These are phyloP conservation scores for Falco biarmicus DNA, from an alignment of 2,797 vertebrate genomes.

Conservation along the genomic window DNA sequence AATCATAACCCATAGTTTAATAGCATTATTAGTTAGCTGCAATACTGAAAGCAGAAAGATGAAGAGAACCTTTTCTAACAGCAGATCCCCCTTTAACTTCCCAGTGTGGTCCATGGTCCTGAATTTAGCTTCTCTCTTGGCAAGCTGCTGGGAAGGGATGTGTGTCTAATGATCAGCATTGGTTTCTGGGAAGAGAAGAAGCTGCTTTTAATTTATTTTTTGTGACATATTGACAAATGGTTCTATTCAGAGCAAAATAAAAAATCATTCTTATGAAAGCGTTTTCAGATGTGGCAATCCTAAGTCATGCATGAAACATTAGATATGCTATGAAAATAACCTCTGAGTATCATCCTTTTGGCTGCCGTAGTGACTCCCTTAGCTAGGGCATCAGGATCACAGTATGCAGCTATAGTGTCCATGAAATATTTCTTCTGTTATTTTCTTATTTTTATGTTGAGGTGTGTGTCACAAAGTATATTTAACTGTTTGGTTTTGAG, in stretches of 20 bases:
- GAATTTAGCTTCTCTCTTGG: neutral
- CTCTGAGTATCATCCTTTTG: neutral
- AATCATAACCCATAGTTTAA: neutral
- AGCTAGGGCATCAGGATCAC: neutral
- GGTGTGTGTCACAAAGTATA: neutral
- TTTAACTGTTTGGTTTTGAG: neutral
- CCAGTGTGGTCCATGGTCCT: neutral
- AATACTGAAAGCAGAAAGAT: neutral
- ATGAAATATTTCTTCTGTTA: neutral
- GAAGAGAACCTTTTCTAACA: neutral
- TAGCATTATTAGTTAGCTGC: neutral
- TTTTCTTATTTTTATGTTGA: neutral
- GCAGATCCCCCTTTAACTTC: neutral
- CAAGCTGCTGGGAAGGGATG: neutral
- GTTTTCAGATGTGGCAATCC: neutral
- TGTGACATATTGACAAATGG: neutral
- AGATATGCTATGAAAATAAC: neutral
- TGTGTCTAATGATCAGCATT: neutral
- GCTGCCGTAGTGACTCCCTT: neutral
- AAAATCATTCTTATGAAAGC: neutral
- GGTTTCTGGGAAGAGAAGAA: neutral
- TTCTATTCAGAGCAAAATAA: neutral
- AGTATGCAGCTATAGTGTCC: neutral
- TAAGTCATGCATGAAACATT: neutral
- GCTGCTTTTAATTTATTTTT: neutral